Percentiles rank a stretch among this genome's conserved stretches.
These are phyloP conservation scores for Hyperoodon ampullatus DNA, from an alignment of 2,113 vertebrate species.

Conservation along the genomic window DNA sequence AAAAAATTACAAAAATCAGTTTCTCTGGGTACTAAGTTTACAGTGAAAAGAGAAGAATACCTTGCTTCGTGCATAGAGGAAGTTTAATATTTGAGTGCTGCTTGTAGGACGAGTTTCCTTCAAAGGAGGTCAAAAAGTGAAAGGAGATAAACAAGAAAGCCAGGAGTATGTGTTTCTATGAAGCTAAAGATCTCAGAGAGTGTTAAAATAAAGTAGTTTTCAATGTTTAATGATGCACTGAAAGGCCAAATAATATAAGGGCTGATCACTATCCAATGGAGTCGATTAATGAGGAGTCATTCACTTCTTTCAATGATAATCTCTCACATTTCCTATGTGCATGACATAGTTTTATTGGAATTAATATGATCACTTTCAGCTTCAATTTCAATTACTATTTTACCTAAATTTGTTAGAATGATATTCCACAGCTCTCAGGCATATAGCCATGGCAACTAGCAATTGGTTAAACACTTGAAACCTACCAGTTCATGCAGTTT, in stretches of 20 bases:
- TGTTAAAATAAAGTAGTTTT: neutral
- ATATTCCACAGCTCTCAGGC: neutral
- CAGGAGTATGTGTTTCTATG: neutral
- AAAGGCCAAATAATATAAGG: neutral
- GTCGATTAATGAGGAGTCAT: neutral
- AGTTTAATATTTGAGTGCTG: neutral
- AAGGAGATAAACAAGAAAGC: neutral
- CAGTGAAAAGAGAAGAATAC: neutral
- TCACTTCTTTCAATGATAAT: neutral
- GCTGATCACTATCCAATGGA: neutral
- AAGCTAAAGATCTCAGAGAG: neutral
- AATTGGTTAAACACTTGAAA: neutral
- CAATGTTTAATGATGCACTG: neutral
- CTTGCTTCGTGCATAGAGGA: neutral
- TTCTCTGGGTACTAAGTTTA: neutral
- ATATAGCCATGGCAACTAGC: neutral
- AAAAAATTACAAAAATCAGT: neutral
- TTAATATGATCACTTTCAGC: neutral
- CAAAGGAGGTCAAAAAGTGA: neutral
- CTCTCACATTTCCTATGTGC: neutral
- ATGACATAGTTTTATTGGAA: neutral
- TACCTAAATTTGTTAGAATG: neutral
- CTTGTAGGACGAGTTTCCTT: neutral
- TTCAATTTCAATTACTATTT: constrained; percentile 9
- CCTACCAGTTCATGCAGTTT: neutral